phyloP scores from a whole-genome alignment of 1,140 invertebrate species.

The Gyrodactylus bullatarudis region DNA sequence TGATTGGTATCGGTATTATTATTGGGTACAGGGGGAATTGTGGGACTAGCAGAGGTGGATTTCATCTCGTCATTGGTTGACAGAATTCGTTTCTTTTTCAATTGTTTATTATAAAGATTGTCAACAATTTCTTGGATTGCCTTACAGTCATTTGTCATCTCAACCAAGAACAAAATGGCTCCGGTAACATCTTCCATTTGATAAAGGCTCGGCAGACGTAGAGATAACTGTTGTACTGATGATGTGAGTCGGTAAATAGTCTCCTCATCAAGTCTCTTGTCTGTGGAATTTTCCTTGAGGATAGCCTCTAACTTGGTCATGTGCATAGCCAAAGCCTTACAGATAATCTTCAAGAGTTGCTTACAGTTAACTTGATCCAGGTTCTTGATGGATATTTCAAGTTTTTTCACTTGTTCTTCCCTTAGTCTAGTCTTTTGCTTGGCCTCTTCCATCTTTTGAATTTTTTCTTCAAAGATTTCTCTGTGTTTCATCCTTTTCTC shows the following conservation, averaged over 20 bases:
- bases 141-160: not conserved
- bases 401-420: not conserved
- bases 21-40: too few species aligned
- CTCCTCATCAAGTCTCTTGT: not conserved
- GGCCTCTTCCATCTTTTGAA: not conserved
- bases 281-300: not conserved
- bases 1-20: too few species aligned
- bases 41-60: not conserved
- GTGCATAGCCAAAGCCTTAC: not conserved
- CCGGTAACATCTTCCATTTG: not conserved
- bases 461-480: not conserved
- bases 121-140: not conserved
- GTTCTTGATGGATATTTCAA: not conserved
- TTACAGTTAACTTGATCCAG: not conserved
- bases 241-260: not conserved
- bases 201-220: not conserved
- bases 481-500: not conserved
- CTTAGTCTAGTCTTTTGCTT: not conserved
- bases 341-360: not conserved
- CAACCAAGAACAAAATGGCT: not conserved
- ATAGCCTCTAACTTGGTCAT: not conserved
- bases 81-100: not conserved
- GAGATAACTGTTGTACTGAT: not conserved
- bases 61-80: too few species aligned
- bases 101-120: not conserved